A percentile compares a stretch with the other conserved stretches of the same genome.
These are phyloP conservation scores for Phoxinus phoxinus DNA, from an alignment of 2,113 vertebrate genomes.

Conservation along the genomic window DNA sequence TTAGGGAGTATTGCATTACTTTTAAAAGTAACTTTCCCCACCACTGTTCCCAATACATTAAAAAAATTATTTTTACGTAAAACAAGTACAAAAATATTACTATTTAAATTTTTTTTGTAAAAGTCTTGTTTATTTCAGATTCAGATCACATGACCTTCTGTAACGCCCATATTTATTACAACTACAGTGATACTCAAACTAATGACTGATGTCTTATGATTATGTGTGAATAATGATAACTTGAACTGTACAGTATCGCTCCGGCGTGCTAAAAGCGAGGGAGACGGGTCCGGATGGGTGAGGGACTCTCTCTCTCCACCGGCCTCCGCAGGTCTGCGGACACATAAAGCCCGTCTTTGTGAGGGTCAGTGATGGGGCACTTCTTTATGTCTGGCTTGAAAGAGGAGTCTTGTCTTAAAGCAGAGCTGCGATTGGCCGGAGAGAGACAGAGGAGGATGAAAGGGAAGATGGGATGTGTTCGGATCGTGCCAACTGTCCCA, in stretches of 20 bases:
- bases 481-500: conserved; percentile 43
- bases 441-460: conserved; percentile 17
- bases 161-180: no score
- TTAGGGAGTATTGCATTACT: no score
- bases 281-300: background rate
- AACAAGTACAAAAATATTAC: background rate
- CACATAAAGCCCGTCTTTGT: conserved; percentile 67
- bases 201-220: background rate
- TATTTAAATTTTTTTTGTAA: no score
- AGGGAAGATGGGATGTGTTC: conserved; percentile 5
- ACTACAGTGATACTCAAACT: background rate
- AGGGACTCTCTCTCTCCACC: no score
- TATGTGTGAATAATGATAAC: background rate
- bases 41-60: no score
- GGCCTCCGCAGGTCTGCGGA: conserved; percentile 44
- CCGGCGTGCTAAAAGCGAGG: no score
- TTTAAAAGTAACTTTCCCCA: no score
- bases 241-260: no score
- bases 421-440: conserved; percentile 55
- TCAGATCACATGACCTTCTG: background rate
- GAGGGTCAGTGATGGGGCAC: conserved; percentile 61
- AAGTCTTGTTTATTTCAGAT: no score
- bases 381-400: conserved; percentile 57
- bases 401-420: conserved; percentile 63
- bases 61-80: no score